Evolutionary conservation across 2,113 vertebrate genomes (phyloP).

Genomic region (Phalacrocorax carbo): DNA sequence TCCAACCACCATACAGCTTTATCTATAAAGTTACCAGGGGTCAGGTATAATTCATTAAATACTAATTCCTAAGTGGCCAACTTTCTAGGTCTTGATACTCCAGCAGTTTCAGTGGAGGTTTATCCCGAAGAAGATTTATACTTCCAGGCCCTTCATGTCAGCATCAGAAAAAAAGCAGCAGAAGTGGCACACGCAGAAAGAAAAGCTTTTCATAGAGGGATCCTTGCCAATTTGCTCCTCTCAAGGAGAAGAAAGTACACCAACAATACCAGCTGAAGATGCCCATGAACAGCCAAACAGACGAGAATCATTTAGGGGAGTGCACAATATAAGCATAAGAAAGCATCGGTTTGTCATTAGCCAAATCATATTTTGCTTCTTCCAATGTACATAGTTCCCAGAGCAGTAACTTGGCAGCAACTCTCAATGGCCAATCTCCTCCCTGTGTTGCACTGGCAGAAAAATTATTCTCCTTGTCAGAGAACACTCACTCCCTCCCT

Average conservation of each 20-base stretch:
- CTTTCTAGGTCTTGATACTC: not conserved
- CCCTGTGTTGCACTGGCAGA: not conserved
- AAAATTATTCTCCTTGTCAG: fast-evolving
- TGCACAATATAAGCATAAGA: not conserved
- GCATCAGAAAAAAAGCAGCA: not conserved
- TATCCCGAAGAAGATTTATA: not conserved
- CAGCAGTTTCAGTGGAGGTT: not conserved
- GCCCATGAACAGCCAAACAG: not conserved
- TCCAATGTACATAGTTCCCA: not conserved
- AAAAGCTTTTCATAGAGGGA: not conserved
- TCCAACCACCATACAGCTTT: not conserved
- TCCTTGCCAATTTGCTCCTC: not conserved
- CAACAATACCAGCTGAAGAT: not conserved
- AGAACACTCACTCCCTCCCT: not conserved
- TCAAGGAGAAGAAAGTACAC: not conserved
- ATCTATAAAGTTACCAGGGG: not conserved
- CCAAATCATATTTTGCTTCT: not conserved
- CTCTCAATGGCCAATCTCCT: not conserved
- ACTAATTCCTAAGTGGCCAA: not conserved
- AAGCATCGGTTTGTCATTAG: fast-evolving
- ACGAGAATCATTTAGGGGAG: not conserved
- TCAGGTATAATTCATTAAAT: not conserved
- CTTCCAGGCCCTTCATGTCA: not conserved
- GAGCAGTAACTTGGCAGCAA: not conserved
- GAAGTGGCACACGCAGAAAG: not conserved